Percentiles rank a stretch among this genome's conserved stretches.
phyloP scores from a whole-genome alignment of 2,888 invertebrate species.

The Kryphioiulus occultus region DNA sequence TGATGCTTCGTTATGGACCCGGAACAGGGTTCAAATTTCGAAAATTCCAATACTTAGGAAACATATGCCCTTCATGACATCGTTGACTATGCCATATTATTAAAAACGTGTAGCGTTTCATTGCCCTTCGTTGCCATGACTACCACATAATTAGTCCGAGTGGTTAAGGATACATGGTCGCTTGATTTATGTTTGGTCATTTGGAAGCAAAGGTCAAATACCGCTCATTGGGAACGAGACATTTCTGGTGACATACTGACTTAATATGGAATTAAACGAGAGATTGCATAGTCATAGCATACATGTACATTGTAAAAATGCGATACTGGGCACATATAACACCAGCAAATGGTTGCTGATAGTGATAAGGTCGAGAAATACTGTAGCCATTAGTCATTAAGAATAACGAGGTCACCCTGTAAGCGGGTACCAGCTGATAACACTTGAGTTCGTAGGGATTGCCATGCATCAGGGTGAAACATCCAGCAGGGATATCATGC shows the following conservation, averaged over 20 bases:
- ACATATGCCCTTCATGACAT: neutral
- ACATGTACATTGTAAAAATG: neutral
- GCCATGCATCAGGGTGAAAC: neutral
- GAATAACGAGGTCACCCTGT: neutral
- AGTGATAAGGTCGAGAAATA: neutral
- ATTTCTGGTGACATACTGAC: neutral
- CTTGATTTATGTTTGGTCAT: conserved; percentile 35
- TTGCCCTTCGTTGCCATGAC: neutral
- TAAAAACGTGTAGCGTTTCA: neutral
- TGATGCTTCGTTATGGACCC: too few species aligned
- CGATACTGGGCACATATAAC: neutral
- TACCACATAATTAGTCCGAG: neutral
- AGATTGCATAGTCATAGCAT: neutral
- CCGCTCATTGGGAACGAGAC: neutral
- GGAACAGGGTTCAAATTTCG: neutral
- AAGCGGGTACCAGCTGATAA: neutral
- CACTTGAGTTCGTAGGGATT: neutral
- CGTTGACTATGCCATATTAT: neutral
- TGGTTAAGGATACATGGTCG: neutral
- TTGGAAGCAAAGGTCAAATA: neutral
- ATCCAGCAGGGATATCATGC: neutral
- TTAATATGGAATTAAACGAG: neutral
- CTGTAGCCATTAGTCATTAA: neutral
- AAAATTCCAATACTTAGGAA: neutral
- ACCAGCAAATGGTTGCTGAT: neutral